Percentiles rank a stretch among this genome's conserved stretches.
Evolutionary conservation across 92 coral and sea anemone species (phyloP).

Genomic region (Phymanthus crucifer): DNA sequence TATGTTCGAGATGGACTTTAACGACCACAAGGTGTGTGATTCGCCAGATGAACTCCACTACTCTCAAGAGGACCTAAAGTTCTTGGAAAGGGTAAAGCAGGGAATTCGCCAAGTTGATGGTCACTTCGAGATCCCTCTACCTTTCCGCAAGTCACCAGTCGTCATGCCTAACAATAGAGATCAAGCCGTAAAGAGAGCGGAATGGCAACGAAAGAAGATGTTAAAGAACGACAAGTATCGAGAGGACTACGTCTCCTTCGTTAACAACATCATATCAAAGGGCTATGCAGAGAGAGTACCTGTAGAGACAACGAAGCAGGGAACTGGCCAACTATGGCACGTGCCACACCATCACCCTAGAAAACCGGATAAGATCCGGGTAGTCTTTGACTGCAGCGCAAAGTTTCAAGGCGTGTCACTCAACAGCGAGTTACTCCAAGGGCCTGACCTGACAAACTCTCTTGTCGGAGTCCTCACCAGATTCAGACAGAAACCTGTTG

Average conservation of each 20-base stretch:
- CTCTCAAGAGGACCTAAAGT: too few relatives aligned
- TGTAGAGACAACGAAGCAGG: constrained; percentile 8
- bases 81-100: constrained; percentile 24
- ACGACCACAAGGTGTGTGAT: too few relatives aligned
- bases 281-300: constrained; percentile 46
- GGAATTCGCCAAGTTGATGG: constrained; percentile 34
- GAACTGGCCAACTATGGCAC: constrained; percentile 38
- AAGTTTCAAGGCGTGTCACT: constrained; percentile 55
- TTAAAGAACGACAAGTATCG: too few relatives aligned
- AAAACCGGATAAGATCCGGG: too few relatives aligned
- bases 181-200: too few relatives aligned
- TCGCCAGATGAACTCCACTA: too few relatives aligned
- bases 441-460: too few relatives aligned
- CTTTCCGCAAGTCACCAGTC: constrained; percentile 31
- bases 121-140: constrained; percentile 51
- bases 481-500: too few relatives aligned
- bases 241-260: constrained; percentile 41
- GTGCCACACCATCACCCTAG: constrained; percentile 42
- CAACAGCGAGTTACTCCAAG: constrained; percentile 52
- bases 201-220: too few relatives aligned
- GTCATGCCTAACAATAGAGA: constrained; percentile 41
- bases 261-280: constrained; percentile 34
- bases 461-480: too few relatives aligned
- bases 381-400: too few relatives aligned
- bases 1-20: too few relatives aligned